phyloP scores from a whole-genome alignment of 2,888 invertebrate species.

The Lithophane leautieri region DNA sequence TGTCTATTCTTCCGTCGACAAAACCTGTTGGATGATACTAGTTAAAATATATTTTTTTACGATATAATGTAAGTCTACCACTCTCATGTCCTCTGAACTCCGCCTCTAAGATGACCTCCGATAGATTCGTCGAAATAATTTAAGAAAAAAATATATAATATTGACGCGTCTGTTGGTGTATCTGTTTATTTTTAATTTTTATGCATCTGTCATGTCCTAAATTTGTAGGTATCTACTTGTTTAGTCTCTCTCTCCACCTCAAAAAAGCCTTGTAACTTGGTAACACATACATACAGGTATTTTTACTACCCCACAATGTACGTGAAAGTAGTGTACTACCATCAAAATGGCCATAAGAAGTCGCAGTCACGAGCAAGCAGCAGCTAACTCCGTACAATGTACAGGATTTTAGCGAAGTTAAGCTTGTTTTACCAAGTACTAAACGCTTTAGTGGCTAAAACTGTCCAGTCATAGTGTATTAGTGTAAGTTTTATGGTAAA shows the following conservation, averaged over 20 bases:
- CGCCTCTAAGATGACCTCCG: no score
- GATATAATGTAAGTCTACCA: no score
- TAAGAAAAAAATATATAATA: no score
- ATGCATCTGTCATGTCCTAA: no score
- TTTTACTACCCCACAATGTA: slow-evolving; percentile 15
- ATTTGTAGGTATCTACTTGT: neutral
- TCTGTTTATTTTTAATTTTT: no score
- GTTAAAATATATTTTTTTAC: no score
- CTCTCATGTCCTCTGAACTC: no score
- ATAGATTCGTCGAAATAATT: neutral
- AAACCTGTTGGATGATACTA: no score
- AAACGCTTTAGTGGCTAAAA: slow-evolving; percentile 63
- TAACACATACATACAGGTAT: slow-evolving; percentile 10
- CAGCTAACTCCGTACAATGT: slow-evolving; percentile 44
- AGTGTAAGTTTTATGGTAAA: slow-evolving; percentile 65
- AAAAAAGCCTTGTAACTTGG: slow-evolving; percentile 5
- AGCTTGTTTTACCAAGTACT: slow-evolving; percentile 57
- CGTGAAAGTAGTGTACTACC: slow-evolving; percentile 19
- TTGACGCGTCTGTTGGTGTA: no score
- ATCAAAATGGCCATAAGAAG: slow-evolving; percentile 40
- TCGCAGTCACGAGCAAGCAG: slow-evolving; percentile 26
- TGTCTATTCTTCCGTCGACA: no score
- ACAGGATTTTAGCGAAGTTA: slow-evolving; percentile 53
- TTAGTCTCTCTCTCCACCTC: neutral
- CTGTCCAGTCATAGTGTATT: slow-evolving; percentile 55